Evolutionary conservation across 2,888 invertebrate genomes (phyloP).

Genomic region (Platypus cylindrus): DNA sequence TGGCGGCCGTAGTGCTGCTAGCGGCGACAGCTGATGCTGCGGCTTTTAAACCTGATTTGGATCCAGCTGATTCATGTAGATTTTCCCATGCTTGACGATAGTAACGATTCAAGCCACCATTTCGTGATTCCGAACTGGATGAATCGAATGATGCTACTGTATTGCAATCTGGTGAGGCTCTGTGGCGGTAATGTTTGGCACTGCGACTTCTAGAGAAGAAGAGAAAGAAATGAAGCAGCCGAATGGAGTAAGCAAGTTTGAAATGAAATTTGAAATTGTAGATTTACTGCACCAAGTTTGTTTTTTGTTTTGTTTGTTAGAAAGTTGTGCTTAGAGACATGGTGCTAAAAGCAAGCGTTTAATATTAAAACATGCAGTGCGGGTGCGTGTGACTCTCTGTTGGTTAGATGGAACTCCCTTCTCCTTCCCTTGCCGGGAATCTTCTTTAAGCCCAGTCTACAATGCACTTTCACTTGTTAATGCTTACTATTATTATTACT

Average conservation of each 20-base stretch:
- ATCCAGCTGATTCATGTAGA: conserved; percentile 67
- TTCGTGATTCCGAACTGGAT: conserved; percentile 72
- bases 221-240: too few relatives aligned
- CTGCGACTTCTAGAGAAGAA: conserved; percentile 46
- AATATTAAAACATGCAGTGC: conserved; percentile 14
- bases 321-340: conserved; percentile 3
- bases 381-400: conserved; percentile 6
- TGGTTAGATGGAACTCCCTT: neutral
- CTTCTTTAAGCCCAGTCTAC: conserved; percentile 1
- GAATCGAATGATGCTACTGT: conserved; percentile 84
- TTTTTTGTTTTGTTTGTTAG: neutral
- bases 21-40: too few relatives aligned
- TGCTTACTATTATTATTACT: too few relatives aligned
- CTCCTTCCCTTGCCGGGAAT: too few relatives aligned
- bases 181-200: conserved; percentile 78
- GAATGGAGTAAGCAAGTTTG: too few relatives aligned
- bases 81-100: conserved; percentile 91
- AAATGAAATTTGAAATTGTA: too few relatives aligned
- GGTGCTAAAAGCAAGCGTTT: conserved; percentile 9
- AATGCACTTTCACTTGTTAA: too few relatives aligned
- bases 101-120: conserved; percentile 66
- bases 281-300: neutral
- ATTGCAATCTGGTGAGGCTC: conserved; percentile 81
- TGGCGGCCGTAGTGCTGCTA: conserved; percentile 30
- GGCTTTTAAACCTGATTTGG: conserved; percentile 35